Base-by-base conservation (phyloP, 2,797 vertebrate genomes). In the Amniataba percoides region DNA sequence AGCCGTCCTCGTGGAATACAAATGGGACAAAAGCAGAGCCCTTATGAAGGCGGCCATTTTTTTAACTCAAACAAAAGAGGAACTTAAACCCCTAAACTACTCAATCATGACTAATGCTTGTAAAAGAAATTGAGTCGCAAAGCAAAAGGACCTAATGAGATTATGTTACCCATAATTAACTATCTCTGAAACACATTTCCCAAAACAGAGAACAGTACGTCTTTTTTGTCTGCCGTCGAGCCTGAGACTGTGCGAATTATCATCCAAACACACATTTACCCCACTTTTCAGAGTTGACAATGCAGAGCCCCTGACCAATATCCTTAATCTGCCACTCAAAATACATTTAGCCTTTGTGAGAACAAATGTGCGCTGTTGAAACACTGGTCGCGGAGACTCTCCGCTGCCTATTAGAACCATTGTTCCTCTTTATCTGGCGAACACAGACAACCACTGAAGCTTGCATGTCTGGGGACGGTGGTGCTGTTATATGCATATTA, bases 371-470 rank as follows among this genome's bases (percentile, higher is more conserved):
- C 93, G 91, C 82, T 80, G 80, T 89, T 82, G 89, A 95, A 90
- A 92, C 91, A 93, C 92, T 91, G 93, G 95, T 91, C 82, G 81
- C 73, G 78, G 86, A 83, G 87, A 77, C 94, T 96, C 91, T 92
- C 89, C 88, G 88, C 83, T 81, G 94, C 85, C 94, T 96, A 95
- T 96, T 96, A 96, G 95, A 94, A 87, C 68, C 84, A 96, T 97
- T 97, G 95, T 97, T 95, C 85, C 79, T 88, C 87, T 90, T 95
- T 97, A 97, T 97, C 95, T 96, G 94, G 93, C 91, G 90, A 95
- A 93, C 90, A 92, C 94, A 96, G 95, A 84, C 90, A 90, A 83
- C 71, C 86, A 86, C 83, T 81, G 81, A 91, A 91, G 82, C 92
- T 86, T 74, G 91, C 89, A 79, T 39, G 85, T 85, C 88, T 86